phyloP scores from a whole-genome alignment of 2,113 vertebrate genomes.

The Prinia subflava region DNA sequence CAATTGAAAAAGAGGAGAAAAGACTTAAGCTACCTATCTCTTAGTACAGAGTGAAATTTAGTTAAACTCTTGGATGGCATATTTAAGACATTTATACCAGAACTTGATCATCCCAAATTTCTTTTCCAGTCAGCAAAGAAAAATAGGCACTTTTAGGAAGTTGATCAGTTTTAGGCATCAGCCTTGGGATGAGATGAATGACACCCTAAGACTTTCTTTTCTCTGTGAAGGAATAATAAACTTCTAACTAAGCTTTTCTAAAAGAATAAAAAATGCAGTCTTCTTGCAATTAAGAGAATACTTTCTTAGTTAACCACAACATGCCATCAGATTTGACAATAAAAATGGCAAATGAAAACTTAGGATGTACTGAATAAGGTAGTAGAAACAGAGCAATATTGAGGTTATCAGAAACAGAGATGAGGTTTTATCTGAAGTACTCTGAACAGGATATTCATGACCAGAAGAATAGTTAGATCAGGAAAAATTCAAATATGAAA shows the following conservation, averaged over 20 bases:
- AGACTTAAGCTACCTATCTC: neutral
- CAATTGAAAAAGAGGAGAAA: neutral
- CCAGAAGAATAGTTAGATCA: neutral
- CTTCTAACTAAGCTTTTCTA: neutral
- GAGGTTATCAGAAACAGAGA: neutral
- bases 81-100: neutral
- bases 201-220: neutral
- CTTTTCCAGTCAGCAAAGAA: neutral
- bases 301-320: neutral
- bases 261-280: accelerated
- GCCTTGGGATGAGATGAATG: neutral
- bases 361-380: neutral
- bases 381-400: neutral
- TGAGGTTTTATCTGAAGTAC: neutral
- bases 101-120: neutral
- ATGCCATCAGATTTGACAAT: neutral
- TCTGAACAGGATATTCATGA: neutral
- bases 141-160: neutral
- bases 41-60: neutral
- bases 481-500: neutral
- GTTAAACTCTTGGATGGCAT: neutral
- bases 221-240: neutral
- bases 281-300: neutral
- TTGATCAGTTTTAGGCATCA: neutral
- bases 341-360: neutral